phyloP scores from a whole-genome alignment of 2,888 invertebrate species.

The Drosophila putrida region DNA sequence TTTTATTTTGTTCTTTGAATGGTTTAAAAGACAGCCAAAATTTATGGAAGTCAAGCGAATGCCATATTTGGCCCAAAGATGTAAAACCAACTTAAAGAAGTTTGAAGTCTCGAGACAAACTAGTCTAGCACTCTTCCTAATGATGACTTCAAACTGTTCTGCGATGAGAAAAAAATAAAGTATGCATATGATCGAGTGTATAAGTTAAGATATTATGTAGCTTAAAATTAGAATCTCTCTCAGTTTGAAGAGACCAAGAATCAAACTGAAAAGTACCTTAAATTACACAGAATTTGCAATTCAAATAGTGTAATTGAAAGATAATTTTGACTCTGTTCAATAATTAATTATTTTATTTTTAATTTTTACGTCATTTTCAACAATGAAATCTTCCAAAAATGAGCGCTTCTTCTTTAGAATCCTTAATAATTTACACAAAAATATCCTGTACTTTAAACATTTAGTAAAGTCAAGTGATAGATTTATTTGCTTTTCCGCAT shows the following conservation, averaged over 20 bases:
- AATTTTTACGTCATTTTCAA: too few species aligned
- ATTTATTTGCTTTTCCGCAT: constrained; percentile 9
- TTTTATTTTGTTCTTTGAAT: constrained; percentile 19
- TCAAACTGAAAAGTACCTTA: too few species aligned
- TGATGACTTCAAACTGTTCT: constrained; percentile 12
- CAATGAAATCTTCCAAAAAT: too few species aligned
- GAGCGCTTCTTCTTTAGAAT: background rate
- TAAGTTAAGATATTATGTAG: background rate
- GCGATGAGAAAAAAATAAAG: background rate
- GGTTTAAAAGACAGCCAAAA: constrained; percentile 51
- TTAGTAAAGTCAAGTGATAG: background rate
- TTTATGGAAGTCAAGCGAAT: constrained; percentile 56
- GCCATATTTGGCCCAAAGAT: constrained; percentile 21
- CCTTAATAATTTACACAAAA: background rate
- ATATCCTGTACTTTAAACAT: background rate
- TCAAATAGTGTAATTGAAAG: too few species aligned
- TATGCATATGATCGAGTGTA: background rate
- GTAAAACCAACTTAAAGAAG: constrained; percentile 3
- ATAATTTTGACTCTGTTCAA: too few species aligned
- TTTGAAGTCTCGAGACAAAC: constrained; percentile 3
- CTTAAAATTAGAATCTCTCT: background rate
- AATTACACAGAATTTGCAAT: too few species aligned
- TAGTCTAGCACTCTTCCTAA: constrained; percentile 27
- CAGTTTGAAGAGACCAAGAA: too few species aligned
- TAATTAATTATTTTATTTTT: too few species aligned